Evolutionary conservation across 2,888 invertebrate genomes (phyloP).

Genomic region (Andrena flavipes): DNA sequence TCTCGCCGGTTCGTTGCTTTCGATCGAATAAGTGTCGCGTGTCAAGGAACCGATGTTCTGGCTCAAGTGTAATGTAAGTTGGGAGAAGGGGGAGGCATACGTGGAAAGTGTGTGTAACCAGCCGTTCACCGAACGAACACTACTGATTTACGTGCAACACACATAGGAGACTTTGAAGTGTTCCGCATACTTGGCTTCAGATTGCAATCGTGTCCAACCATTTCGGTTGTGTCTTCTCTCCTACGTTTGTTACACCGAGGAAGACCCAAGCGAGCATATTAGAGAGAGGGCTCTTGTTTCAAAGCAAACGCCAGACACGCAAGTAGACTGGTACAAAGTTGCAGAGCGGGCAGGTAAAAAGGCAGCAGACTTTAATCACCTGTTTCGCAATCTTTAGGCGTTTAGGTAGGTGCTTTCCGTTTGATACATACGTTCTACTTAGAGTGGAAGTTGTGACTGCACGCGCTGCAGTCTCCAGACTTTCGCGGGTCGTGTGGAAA

Average conservation of each 20-base stretch:
- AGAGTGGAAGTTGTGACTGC: slow-evolving; percentile 22
- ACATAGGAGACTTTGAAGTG: slow-evolving; percentile 27
- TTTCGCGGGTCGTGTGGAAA: slow-evolving; percentile 62
- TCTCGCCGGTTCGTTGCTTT: slow-evolving; percentile 16
- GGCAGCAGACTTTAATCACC: neutral
- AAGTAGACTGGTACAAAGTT: neutral
- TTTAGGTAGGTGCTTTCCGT: neutral
- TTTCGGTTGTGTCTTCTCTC: slow-evolving; percentile 1
- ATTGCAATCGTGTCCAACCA: slow-evolving; percentile 26
- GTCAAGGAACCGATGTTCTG: slow-evolving; percentile 67
- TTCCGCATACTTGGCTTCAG: slow-evolving; percentile 53
- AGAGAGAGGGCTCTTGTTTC: neutral
- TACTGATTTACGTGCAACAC: slow-evolving; percentile 39
- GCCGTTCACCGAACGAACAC: slow-evolving; percentile 61
- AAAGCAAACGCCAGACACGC: neutral
- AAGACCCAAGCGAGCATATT: too few species aligned
- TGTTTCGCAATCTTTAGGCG: neutral
- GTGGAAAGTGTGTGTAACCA: slow-evolving; percentile 65
- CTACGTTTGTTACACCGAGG: neutral
- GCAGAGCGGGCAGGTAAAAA: neutral
- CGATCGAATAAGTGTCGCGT: slow-evolving; percentile 40
- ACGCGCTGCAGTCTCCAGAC: slow-evolving; percentile 51
- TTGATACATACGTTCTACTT: slow-evolving; percentile 34
- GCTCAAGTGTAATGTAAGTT: slow-evolving; percentile 64
- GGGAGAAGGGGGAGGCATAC: slow-evolving; percentile 58